A percentile compares a stretch with the other conserved stretches of the same genome.
Evolutionary conservation across 2,797 vertebrate genomes (phyloP).

Genomic region (Pseudochirops corinnae): DNA sequence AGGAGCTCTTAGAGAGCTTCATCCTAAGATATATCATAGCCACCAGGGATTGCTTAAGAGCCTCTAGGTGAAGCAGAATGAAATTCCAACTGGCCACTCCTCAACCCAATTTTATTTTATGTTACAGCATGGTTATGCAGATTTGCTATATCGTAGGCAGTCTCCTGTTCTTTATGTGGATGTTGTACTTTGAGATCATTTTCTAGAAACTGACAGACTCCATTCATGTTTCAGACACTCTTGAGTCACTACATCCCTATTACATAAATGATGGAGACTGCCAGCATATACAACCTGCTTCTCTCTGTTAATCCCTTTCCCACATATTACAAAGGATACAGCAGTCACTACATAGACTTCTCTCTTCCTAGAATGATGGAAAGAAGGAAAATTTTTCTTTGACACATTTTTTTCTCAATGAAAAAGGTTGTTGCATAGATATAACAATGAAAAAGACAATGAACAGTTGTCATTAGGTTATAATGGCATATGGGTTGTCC

Average conservation of each 20-base stretch:
- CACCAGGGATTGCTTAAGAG: not conserved
- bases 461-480: not conserved
- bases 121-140: fast-evolving
- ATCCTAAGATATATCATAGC: fast-evolving
- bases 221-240: not conserved
- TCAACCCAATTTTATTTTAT: not conserved
- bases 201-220: not conserved
- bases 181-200: not conserved
- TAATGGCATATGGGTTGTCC: not conserved
- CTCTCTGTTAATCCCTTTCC: constrained; percentile 43
- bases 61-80: not conserved
- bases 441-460: not conserved
- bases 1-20: not conserved
- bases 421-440: not conserved
- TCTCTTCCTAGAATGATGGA: constrained; percentile 57
- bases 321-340: constrained; percentile 46
- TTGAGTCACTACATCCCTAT: not conserved
- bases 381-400: not conserved
- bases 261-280: not conserved
- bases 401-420: not conserved
- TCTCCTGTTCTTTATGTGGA: not conserved
- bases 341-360: constrained; percentile 58
- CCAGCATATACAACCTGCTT: constrained; percentile 21
- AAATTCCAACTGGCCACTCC: not conserved
- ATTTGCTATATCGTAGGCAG: not conserved